Conservation (phyloP, 2,113 vertebrate species). For the Seriola rivoliana region DNA sequence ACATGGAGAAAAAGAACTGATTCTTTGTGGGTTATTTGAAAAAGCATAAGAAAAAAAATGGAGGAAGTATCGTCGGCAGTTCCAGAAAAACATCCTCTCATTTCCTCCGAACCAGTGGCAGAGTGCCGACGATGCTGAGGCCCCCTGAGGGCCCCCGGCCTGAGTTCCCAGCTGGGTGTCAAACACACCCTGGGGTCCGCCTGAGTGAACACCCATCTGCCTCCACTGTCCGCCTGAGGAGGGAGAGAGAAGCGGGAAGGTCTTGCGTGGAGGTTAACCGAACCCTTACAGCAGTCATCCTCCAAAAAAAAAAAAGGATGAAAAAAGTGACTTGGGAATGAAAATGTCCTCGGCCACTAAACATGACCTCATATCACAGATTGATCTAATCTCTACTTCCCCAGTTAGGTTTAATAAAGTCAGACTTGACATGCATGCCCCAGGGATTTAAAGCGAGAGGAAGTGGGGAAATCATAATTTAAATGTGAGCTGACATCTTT, state of each 20-base stretch:
- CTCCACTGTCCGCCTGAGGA: constrained; percentile 34
- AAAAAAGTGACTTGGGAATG: not conserved
- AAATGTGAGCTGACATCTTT: not conserved
- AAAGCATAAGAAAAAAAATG: not conserved
- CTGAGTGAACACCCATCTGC: constrained; percentile 57
- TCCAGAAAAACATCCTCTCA: constrained; percentile 12
- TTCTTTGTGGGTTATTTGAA: constrained; percentile 65
- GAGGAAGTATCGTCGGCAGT: not conserved
- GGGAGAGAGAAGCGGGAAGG: not conserved
- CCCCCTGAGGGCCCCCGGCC: constrained; percentile 35
- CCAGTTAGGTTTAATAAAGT: not conserved
- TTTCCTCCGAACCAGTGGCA: constrained; percentile 29
- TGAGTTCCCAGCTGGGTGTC: constrained; percentile 76
- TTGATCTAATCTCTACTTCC: constrained; percentile 8
- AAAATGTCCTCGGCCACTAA: not conserved
- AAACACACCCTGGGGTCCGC: constrained; percentile 67
- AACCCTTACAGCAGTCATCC: constrained; percentile 15
- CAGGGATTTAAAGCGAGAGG: not conserved
- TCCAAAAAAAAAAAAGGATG: not conserved
- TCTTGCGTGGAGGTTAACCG: constrained; percentile 39
- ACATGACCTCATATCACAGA: not conserved
- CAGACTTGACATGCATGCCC: no score
- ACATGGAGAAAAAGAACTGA: constrained; percentile 22
- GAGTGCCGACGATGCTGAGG: constrained; percentile 20
- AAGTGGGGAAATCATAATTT: not conserved